Evolutionary conservation across 2,797 vertebrate genomes (phyloP).

Genomic region (Mastacembelus armatus): DNA sequence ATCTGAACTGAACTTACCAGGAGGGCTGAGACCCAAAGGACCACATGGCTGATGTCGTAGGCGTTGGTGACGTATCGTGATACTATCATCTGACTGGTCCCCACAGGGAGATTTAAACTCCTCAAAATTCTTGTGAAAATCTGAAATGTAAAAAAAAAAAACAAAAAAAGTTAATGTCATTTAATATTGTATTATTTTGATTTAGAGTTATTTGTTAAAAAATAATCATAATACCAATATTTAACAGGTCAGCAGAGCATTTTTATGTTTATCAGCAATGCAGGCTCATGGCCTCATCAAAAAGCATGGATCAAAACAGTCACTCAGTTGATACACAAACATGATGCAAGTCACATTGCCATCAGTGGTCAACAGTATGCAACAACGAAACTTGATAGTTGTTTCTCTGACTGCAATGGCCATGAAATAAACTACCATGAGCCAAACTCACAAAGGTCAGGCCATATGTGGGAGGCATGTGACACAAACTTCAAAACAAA

Average conservation of each 20-base stretch:
- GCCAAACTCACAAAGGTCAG: slow-evolving; percentile 17
- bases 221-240: too few species aligned
- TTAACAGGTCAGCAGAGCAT: slow-evolving; percentile 1
- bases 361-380: slow-evolving; percentile 14
- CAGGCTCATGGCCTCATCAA: slow-evolving; percentile 13
- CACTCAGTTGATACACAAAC: slow-evolving; percentile 14
- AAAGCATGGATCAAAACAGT: slow-evolving; percentile 19
- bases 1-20: slow-evolving; percentile 85
- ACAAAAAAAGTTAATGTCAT: background rate
- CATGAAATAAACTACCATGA: slow-evolving; percentile 48
- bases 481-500: slow-evolving; percentile 49
- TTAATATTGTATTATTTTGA: background rate
- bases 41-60: slow-evolving; percentile 95
- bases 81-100: slow-evolving; percentile 94
- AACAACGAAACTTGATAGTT: slow-evolving; percentile 71
- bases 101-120: slow-evolving; percentile 97
- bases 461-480: slow-evolving; percentile 16
- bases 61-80: slow-evolving; percentile 93
- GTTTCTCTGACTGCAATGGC: slow-evolving; percentile 51
- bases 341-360: slow-evolving; percentile 44
- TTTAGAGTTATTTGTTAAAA: background rate
- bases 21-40: slow-evolving; percentile 96
- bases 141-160: slow-evolving; percentile 72
- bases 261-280: slow-evolving; percentile 29
- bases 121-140: slow-evolving; percentile 97